Conservation (phyloP, 2,888 invertebrate genomes). For the Arctia plantaginis region DNA sequence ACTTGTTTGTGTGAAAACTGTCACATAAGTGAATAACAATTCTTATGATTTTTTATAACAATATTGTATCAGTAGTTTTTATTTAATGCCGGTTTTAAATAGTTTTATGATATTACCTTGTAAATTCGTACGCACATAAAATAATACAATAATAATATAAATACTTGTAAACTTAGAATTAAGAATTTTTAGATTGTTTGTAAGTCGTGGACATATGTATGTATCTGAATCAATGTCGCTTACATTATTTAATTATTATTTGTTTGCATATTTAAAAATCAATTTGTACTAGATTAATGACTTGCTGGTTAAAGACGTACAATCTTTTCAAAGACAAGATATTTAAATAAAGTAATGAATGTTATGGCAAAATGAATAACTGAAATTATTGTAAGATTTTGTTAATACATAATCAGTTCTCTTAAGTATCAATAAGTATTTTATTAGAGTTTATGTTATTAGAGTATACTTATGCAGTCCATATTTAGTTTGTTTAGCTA, state of each 20-base stretch:
- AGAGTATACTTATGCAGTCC: not conserved
- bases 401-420: not conserved
- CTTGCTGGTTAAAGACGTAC: not conserved
- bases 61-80: slow-evolving; percentile 10
- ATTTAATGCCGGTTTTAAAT: slow-evolving; percentile 16
- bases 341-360: not conserved
- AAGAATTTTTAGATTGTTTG: slow-evolving; percentile 18
- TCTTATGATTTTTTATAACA: not conserved
- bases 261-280: not conserved
- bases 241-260: not conserved
- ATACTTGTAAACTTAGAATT: not conserved
- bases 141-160: no score
- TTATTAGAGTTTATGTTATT: not conserved
- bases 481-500: not conserved
- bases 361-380: not conserved
- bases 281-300: no score
- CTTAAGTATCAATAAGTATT: not conserved
- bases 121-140: not conserved
- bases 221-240: not conserved
- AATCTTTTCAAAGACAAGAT: not conserved
- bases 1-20: not conserved
- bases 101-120: slow-evolving; percentile 30
- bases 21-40: not conserved
- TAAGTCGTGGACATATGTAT: slow-evolving; percentile 47
- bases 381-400: not conserved